A percentile compares a stretch with the other conserved stretches of the same genome.
These are phyloP conservation scores for Drosophila monieri DNA, from an alignment of 2,888 invertebrate genomes.

Conservation along the genomic window DNA sequence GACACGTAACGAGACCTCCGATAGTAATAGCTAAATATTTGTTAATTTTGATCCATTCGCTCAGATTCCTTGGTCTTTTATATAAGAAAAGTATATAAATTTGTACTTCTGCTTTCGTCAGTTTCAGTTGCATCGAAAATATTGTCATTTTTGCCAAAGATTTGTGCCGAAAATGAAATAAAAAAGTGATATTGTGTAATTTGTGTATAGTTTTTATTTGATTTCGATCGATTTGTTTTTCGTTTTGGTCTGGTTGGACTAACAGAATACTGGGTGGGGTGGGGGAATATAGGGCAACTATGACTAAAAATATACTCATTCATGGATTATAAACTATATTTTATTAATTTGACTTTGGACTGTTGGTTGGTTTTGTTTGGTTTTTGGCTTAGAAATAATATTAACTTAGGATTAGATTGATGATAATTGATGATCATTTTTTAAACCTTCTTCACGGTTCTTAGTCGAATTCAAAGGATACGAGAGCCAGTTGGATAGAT, in stretches of 20 bases:
- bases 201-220: conserved; percentile 46
- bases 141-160: conserved; percentile 72
- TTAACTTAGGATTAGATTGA: conserved; percentile 31
- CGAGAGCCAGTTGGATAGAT: conserved; percentile 13
- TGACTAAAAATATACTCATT: conserved; percentile 47
- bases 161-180: conserved; percentile 11
- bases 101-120: conserved; percentile 69
- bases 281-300: conserved; percentile 24
- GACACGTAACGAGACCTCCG: conserved; percentile 38
- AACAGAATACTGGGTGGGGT: conserved; percentile 55
- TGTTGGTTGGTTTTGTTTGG: conserved; percentile 53
- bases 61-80: conserved; percentile 47
- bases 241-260: conserved; percentile 27
- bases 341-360: conserved; percentile 70
- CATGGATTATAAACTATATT: conserved; percentile 43
- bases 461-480: conserved; percentile 58
- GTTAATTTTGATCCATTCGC: conserved; percentile 75
- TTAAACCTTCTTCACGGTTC: conserved; percentile 78
- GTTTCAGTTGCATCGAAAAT: conserved; percentile 69
- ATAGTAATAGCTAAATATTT: conserved; percentile 45
- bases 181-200: conserved; percentile 16
- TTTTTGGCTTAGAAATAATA: conserved; percentile 55
- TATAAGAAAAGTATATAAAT: conserved; percentile 36
- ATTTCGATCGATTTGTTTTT: conserved; percentile 28
- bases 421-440: conserved; percentile 53